Evolutionary conservation across 2,113 vertebrate genomes (phyloP), one percentile per base, ranked within the genome.

Genomic region (Phrynosoma blainvillii): DNA sequence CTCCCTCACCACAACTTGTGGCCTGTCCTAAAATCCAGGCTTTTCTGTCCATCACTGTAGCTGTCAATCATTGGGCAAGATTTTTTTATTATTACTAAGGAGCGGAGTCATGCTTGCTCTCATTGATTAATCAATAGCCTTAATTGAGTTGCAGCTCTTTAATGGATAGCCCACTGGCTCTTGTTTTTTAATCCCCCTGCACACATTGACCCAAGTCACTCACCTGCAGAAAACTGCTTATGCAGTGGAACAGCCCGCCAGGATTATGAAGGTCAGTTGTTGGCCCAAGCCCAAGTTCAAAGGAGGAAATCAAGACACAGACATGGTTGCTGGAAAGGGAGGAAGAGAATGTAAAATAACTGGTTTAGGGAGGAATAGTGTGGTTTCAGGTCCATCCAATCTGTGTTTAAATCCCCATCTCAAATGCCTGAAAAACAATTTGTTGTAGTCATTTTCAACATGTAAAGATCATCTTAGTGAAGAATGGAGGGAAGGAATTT

Each of bases 91-190:
- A 90, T 84, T 91, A 70, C 89, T 76, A 40, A 87, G 84, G 91
- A 93, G 84, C 87, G 76, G 84, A 94, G 88, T 52, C 89, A 89
- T 93, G 90, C 84, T 90, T 92, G 77, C 92, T 89, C 68, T 91
- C 94, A 95, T 93, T 89, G 92, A 95, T 96, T 94, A 95, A 96
- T 96, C 95, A 93, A 96, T 96, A 92, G 59, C 42, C 87, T 95
- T 95, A 95, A 95, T 94, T 95, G 92, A 95, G 92, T 94, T 91
- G 87, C 86, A 87, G 88, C 83, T 94, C 80, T 90, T 84, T 86
- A 93, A 88, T 30, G 75, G 88, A 87, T 88, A 87, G 75, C 79
- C 85, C 0, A 12, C 68, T 3, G 2, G 81, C 27, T 47, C 86
- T 87, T 59, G 84, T 54, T 81, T 79, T 87, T 71, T 84, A 82